Percentiles rank a stretch among this genome's conserved stretches.
Evolutionary conservation across 2,888 invertebrate species (phyloP).

Genomic region (Dorcus parallelipipedus): DNA sequence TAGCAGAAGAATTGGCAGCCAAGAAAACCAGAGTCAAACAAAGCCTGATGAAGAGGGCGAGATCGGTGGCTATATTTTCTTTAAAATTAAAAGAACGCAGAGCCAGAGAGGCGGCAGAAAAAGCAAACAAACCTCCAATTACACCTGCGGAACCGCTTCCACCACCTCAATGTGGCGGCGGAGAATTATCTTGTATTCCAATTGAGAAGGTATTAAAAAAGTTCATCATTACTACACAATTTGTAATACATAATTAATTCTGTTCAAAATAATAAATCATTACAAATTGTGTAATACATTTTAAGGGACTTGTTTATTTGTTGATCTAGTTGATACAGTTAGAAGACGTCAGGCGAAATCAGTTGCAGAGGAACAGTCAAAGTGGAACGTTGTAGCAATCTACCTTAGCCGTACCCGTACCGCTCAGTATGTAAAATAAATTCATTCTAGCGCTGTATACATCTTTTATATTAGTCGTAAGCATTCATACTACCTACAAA

Average conservation of each 20-base stretch:
- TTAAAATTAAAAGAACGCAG: constrained; percentile 74
- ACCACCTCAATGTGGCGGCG: constrained; percentile 70
- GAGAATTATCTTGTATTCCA: constrained; percentile 79
- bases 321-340: constrained; percentile 61
- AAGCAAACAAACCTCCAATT: constrained; percentile 54
- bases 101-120: constrained; percentile 73
- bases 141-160: constrained; percentile 45
- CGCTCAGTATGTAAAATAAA: constrained; percentile 13
- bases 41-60: constrained; percentile 75
- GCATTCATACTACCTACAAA: constrained; percentile 2
- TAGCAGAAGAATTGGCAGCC: constrained; percentile 61
- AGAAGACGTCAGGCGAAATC: constrained; percentile 55
- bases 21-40: constrained; percentile 68
- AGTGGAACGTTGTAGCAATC: constrained; percentile 42
- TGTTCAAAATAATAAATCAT: too few species aligned
- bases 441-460: constrained; percentile 18
- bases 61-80: constrained; percentile 83
- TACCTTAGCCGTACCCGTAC: background rate
- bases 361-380: constrained; percentile 34
- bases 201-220: constrained; percentile 64
- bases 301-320: background rate
- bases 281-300: background rate
- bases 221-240: background rate
- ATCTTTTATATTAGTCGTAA: constrained; percentile 21
- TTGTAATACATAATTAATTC: too few species aligned